phyloP scores from a whole-genome alignment of 2,888 invertebrate genomes.

The Bhutanitis thaidina region DNA sequence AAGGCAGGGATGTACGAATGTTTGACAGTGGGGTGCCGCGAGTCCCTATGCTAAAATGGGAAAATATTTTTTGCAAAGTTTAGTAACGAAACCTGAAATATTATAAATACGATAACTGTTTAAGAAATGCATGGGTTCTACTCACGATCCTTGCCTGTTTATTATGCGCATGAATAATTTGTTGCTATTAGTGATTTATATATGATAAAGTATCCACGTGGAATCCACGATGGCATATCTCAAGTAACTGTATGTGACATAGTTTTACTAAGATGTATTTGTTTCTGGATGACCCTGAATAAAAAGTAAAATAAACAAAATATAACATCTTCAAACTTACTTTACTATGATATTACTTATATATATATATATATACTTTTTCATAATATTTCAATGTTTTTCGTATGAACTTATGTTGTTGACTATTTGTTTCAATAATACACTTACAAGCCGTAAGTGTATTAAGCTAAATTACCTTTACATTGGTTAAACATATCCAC shows the following conservation, averaged over 20 bases:
- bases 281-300: not conserved
- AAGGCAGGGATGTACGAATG: too few relatives aligned
- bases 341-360: too few relatives aligned
- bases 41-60: not conserved
- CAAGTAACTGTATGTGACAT: slow-evolving; percentile 3
- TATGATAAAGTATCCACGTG: slow-evolving; percentile 60
- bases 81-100: slow-evolving; percentile 34
- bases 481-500: too few relatives aligned
- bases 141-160: slow-evolving; percentile 64
- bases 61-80: slow-evolving; percentile 19
- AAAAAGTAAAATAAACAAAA: too few relatives aligned
- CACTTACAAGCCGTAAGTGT: too few relatives aligned
- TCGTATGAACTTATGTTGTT: too few relatives aligned
- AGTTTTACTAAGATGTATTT: slow-evolving; percentile 6
- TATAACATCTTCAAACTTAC: too few relatives aligned
- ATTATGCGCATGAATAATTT: slow-evolving; percentile 78
- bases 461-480: too few relatives aligned
- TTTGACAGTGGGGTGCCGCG: too few relatives aligned
- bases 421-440: too few relatives aligned
- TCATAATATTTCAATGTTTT: too few relatives aligned
- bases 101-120: slow-evolving; percentile 42
- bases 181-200: slow-evolving; percentile 71
- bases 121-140: slow-evolving; percentile 56
- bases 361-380: too few relatives aligned
- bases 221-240: slow-evolving; percentile 52